A percentile compares a stretch with the other conserved stretches of the same genome.
Conservation (phyloP, 2,113 vertebrate genomes). For the Paramormyrops kingsleyae region DNA sequence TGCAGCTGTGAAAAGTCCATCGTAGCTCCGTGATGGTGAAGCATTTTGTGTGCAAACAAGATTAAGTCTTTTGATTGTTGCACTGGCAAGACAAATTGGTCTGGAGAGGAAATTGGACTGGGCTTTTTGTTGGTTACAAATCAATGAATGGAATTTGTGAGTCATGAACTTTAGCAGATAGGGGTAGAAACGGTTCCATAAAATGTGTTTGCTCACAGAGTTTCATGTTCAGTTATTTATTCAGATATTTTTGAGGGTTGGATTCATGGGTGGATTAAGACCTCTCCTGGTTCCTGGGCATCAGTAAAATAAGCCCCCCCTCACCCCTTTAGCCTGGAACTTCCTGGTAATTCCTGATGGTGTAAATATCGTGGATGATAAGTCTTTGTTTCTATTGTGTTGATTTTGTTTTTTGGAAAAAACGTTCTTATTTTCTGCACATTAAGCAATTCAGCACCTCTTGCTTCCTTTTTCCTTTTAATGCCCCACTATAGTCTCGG, state of each 20-base stretch:
- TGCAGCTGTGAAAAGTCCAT: not conserved
- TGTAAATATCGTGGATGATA: no score
- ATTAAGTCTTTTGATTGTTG: conserved; percentile 11
- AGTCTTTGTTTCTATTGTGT: no score
- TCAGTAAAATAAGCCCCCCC: not conserved
- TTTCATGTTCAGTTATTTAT: not conserved
- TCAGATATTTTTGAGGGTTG: not conserved
- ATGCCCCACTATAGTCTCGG: not conserved
- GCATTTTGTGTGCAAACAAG: not conserved
- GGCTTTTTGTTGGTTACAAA: not conserved
- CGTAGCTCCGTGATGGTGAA: not conserved
- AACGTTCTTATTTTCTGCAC: not conserved
- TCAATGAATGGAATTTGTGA: not conserved
- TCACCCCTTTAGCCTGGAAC: not conserved
- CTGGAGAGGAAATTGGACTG: not conserved
- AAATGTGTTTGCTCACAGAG: not conserved
- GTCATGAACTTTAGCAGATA: not conserved
- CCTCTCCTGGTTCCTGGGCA: not conserved
- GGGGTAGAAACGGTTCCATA: not conserved
- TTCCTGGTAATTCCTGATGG: not conserved
- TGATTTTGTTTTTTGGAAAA: no score
- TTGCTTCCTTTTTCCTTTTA: not conserved
- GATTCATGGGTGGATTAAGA: not conserved
- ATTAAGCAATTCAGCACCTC: not conserved
- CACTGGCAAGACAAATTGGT: not conserved